A percentile compares a stretch with the other conserved stretches of the same genome.
Conservation (phyloP, 2,797 vertebrate genomes). For the Crypturellus tataupa region DNA sequence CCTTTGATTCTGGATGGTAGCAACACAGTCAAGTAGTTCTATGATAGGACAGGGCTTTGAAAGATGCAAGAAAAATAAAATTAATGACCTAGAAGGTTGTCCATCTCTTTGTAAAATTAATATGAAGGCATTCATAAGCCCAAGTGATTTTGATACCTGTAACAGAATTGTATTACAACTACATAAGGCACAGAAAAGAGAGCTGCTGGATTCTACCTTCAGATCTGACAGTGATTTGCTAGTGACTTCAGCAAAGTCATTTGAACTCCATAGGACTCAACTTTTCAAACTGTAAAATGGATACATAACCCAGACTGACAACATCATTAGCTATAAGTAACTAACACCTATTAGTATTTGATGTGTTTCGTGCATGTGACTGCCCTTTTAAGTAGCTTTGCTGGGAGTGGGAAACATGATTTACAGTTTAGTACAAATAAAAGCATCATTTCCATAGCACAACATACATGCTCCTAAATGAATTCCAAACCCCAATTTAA, state of each 20-base stretch:
- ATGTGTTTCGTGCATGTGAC: not conserved
- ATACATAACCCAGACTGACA: constrained; percentile 52
- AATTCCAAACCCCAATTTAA: constrained; percentile 48
- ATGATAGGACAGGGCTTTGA: not conserved
- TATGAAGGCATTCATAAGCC: not conserved
- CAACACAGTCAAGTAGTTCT: not conserved
- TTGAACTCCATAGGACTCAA: constrained; percentile 58
- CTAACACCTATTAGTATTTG: constrained; percentile 57
- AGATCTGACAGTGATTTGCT: constrained; percentile 52
- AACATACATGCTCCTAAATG: constrained; percentile 19
- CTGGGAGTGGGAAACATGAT: not conserved
- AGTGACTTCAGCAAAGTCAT: constrained; percentile 40
- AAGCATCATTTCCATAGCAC: constrained; percentile 43
- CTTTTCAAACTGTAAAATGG: constrained; percentile 69
- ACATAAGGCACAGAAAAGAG: not conserved
- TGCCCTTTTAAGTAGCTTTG: not conserved
- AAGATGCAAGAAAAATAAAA: not conserved
- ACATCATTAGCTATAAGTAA: constrained; percentile 55
- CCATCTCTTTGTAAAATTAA: not conserved
- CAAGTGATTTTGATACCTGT: not conserved
- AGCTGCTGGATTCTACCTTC: constrained; percentile 14
- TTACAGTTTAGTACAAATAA: constrained; percentile 51
- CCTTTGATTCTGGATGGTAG: not conserved
- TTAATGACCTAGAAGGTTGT: not conserved
- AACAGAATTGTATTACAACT: not conserved